Conservation (phyloP, 2,888 invertebrate species). For the Lithophane socia region DNA sequence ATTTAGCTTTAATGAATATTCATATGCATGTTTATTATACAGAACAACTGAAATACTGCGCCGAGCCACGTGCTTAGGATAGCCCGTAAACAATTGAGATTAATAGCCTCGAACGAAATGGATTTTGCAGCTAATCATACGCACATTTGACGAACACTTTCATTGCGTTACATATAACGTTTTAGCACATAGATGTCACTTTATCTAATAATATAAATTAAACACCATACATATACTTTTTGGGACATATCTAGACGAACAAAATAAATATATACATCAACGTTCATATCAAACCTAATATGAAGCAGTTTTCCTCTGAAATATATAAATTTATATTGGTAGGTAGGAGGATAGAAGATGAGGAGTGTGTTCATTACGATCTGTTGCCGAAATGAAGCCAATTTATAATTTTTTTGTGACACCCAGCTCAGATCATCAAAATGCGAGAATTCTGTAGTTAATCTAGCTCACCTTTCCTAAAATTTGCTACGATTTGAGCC, state of each 20-base stretch:
- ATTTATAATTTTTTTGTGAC: slow-evolving; percentile 82
- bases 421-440: slow-evolving; percentile 90
- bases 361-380: slow-evolving; percentile 85
- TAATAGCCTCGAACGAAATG: slow-evolving; percentile 81
- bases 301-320: slow-evolving; percentile 82
- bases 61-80: slow-evolving; percentile 82
- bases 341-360: slow-evolving; percentile 74
- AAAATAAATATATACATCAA: slow-evolving; percentile 81
- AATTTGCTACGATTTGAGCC: slow-evolving; percentile 52
- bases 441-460: slow-evolving; percentile 48
- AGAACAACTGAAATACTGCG: slow-evolving; percentile 77
- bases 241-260: slow-evolving; percentile 80
- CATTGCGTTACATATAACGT: slow-evolving; percentile 90
- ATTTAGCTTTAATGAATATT: slow-evolving; percentile 48
- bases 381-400: slow-evolving; percentile 90
- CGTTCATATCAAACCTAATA: slow-evolving; percentile 85
- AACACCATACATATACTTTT: slow-evolving; percentile 81
- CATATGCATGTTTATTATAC: slow-evolving; percentile 34
- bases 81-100: slow-evolving; percentile 81
- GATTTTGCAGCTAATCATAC: slow-evolving; percentile 87
- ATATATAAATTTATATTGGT: slow-evolving; percentile 77
- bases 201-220: slow-evolving; percentile 85
- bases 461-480: slow-evolving; percentile 61
- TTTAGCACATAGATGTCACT: slow-evolving; percentile 87
- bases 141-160: slow-evolving; percentile 86